Conservation (phyloP, 2,113 vertebrate species). For the Hylia prasina region DNA sequence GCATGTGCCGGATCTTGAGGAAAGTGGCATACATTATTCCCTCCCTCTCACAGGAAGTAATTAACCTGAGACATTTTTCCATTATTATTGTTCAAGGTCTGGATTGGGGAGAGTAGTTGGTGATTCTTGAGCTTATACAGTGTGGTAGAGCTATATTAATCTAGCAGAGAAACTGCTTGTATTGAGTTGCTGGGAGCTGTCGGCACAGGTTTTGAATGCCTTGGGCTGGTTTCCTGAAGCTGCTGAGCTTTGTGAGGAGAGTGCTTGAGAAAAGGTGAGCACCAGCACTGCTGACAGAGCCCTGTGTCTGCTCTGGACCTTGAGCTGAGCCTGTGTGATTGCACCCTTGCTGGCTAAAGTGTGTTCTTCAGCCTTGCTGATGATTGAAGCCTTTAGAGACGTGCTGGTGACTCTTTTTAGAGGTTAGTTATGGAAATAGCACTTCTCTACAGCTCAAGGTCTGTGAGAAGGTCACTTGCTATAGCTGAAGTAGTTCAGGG, state of each 20-base stretch:
- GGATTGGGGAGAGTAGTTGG: background rate
- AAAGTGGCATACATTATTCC: background rate
- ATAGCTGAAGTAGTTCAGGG: background rate
- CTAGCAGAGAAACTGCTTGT: background rate
- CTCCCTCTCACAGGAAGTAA: background rate
- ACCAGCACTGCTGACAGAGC: background rate
- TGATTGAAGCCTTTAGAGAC: background rate
- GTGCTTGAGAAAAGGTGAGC: background rate
- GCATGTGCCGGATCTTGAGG: fast-evolving
- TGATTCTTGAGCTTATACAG: background rate
- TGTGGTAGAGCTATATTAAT: background rate
- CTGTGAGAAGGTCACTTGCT: background rate
- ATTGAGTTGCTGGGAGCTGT: background rate
- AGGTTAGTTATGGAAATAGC: background rate
- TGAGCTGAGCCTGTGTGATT: background rate
- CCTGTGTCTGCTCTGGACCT: background rate
- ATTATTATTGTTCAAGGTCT: background rate
- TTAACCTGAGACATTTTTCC: background rate
- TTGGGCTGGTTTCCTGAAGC: background rate
- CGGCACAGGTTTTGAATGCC: background rate
- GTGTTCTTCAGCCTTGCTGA: background rate
- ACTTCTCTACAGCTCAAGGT: background rate
- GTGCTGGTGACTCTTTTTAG: background rate
- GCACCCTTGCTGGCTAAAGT: background rate
- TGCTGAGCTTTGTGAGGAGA: background rate